phyloP scores from a whole-genome alignment of 1,140 invertebrate species.

The Matsumurasca onukii region DNA sequence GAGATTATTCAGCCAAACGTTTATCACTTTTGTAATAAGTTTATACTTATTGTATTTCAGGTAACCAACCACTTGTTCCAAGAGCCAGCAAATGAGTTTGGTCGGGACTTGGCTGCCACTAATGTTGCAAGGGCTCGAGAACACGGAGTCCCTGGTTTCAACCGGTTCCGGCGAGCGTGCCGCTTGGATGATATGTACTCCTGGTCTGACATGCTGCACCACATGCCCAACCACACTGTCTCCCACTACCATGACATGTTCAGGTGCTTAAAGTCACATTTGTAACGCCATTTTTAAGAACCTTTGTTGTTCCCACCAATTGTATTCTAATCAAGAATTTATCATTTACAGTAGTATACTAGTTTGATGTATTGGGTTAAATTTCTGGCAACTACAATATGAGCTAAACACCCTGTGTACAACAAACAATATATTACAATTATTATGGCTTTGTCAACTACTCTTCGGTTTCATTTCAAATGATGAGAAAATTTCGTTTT shows the following conservation, averaged over 20 bases:
- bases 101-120: conserved; percentile 79
- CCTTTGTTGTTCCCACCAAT: too few species aligned
- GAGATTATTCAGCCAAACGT: background rate
- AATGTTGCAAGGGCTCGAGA: conserved; percentile 82
- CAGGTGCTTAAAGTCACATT: too few species aligned
- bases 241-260: conserved; percentile 39
- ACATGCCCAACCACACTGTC: conserved; percentile 40
- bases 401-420: too few species aligned
- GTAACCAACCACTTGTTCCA: conserved; percentile 87
- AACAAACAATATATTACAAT: too few species aligned
- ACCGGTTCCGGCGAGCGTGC: conserved; percentile 82
- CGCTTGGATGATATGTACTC: conserved; percentile 55
- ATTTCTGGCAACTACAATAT: too few species aligned
- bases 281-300: too few species aligned
- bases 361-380: too few species aligned
- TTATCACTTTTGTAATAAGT: background rate
- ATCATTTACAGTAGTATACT: too few species aligned
- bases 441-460: too few species aligned
- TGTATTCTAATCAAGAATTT: too few species aligned
- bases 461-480: too few species aligned
- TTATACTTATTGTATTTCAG: conserved; percentile 46
- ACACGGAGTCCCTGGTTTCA: conserved; percentile 86
- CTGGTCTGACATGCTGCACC: conserved; percentile 40
- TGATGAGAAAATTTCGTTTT: too few species aligned
- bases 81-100: conserved; percentile 77